phyloP scores from a whole-genome alignment of 2,888 invertebrate genomes.

The Acanthopleura granulata region DNA sequence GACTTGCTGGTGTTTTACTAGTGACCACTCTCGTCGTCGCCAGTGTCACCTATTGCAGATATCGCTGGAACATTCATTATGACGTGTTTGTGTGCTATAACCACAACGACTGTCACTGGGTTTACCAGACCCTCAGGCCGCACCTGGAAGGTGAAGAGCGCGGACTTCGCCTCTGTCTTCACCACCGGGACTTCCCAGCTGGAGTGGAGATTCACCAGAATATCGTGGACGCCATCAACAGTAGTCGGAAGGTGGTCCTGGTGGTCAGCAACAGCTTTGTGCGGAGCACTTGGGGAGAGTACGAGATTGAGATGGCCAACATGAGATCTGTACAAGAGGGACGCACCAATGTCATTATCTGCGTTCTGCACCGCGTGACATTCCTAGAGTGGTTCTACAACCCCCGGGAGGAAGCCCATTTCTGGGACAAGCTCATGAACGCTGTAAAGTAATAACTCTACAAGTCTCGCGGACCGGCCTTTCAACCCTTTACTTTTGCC shows the following conservation, averaged over 20 bases:
- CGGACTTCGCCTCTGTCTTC: not conserved
- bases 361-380: not conserved
- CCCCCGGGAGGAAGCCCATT: too few species aligned
- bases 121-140: not conserved
- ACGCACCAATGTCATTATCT: not conserved
- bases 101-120: slow-evolving; percentile 14
- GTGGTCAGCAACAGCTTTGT: not conserved
- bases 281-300: not conserved
- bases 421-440: not conserved
- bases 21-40: not conserved
- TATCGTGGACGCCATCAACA: too few species aligned
- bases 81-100: slow-evolving; percentile 15
- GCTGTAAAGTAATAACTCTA: not conserved
- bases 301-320: slow-evolving; percentile 16
- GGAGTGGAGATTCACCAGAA: slow-evolving; percentile 10
- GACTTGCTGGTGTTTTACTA: not conserved
- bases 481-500: too few species aligned
- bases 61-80: slow-evolving; percentile 7
- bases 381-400: not conserved
- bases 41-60: not conserved
- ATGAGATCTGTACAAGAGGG: slow-evolving; percentile 1
- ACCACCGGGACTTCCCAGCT: slow-evolving; percentile 18
- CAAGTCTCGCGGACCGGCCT: too few species aligned
- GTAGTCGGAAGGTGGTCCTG: slow-evolving; percentile 6
- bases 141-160: not conserved